A percentile compares a stretch with the other conserved stretches of the same genome.
Evolutionary conservation across 2,888 invertebrate genomes (phyloP).

Genomic region (Stegophylla sp.): DNA sequence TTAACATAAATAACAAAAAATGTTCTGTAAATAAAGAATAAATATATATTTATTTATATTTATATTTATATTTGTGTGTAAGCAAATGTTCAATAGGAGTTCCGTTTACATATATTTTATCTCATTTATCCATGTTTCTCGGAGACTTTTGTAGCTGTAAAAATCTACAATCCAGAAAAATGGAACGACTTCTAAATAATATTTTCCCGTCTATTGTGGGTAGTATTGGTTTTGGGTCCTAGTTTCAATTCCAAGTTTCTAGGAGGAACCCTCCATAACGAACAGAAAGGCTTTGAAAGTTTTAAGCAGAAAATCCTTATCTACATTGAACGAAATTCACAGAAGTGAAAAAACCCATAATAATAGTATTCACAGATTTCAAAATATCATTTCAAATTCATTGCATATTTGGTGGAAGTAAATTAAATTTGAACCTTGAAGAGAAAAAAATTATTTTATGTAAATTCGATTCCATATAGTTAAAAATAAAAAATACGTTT

Average conservation of each 20-base stretch:
- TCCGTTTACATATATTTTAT: no score
- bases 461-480: not conserved
- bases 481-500: not conserved
- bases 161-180: not conserved
- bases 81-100: no score
- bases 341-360: slow-evolving; percentile 21
- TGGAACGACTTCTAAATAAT: not conserved
- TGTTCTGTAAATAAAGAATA: no score
- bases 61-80: no score
- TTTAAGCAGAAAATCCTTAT: slow-evolving; percentile 30
- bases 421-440: not conserved
- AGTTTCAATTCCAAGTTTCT: slow-evolving; percentile 33
- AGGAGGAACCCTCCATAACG: not conserved
- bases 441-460: not conserved
- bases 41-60: no score
- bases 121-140: no score
- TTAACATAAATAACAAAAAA: no score
- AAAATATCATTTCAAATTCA: not conserved
- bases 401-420: not conserved
- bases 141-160: not conserved
- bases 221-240: not conserved
- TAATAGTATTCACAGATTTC: slow-evolving; percentile 10
- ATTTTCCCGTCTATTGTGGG: not conserved
- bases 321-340: slow-evolving; percentile 17
- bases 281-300: slow-evolving; percentile 25